phyloP scores from a whole-genome alignment of 2,113 vertebrate genomes.

The Prochilodus magdalenae region DNA sequence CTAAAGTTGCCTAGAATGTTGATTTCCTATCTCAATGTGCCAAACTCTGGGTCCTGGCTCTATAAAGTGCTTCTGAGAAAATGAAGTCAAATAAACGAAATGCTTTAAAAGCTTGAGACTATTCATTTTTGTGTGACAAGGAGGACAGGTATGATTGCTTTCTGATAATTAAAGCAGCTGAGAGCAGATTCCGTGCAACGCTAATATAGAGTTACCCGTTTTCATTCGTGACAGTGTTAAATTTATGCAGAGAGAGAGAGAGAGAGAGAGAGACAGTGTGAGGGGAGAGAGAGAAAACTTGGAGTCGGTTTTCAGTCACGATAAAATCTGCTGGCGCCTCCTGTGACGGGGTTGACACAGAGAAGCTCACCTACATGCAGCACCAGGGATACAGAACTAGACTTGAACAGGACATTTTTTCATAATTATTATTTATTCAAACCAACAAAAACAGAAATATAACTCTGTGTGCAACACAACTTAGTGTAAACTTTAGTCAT shows the following conservation, averaged over 20 bases:
- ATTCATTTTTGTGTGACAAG: conserved; percentile 46
- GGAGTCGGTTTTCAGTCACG: conserved; percentile 82
- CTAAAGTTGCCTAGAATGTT: neutral
- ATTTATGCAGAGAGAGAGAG: conserved; percentile 64
- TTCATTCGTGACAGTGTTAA: conserved; percentile 75
- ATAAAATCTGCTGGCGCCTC: conserved; percentile 86
- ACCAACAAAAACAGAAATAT: too few species aligned
- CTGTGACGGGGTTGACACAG: conserved; percentile 71
- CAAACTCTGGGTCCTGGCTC: neutral
- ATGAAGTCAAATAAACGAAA: conserved; percentile 14
- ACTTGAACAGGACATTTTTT: neutral
- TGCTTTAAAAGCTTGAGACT: conserved; percentile 40
- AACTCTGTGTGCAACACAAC: too few species aligned
- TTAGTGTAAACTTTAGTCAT: too few species aligned
- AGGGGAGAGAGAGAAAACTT: conserved; percentile 52
- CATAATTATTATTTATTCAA: too few species aligned
- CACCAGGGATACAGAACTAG: neutral
- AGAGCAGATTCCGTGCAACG: conserved; percentile 66
- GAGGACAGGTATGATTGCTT: conserved; percentile 44
- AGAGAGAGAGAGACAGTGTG: conserved; percentile 31
- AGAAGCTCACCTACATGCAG: conserved; percentile 53
- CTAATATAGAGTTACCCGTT: conserved; percentile 79
- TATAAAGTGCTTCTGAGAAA: neutral
- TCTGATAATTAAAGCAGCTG: conserved; percentile 38
- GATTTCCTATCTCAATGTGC: neutral